Evolutionary conservation across 2,888 invertebrate species (phyloP).

Genomic region (Mesochorus sp.): DNA sequence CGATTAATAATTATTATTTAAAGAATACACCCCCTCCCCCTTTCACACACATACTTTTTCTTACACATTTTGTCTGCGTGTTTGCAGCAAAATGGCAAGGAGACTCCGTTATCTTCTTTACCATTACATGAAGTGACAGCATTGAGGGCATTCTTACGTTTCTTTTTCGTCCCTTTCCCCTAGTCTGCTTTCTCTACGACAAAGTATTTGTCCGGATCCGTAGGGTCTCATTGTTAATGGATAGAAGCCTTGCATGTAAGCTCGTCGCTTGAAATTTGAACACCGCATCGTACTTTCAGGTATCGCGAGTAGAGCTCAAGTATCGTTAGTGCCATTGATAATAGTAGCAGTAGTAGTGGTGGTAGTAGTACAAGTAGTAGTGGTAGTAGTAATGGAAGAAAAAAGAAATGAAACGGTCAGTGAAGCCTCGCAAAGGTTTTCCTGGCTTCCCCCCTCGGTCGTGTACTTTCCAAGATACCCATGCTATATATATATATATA

Average conservation of each 20-base stretch:
- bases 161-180: conserved; percentile 1
- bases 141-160: conserved; percentile 5
- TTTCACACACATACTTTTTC: too few species aligned
- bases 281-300: conserved; percentile 10
- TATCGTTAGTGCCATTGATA: neutral
- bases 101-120: conserved; percentile 47
- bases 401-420: neutral
- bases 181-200: neutral
- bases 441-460: conserved; percentile 40
- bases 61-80: too few species aligned
- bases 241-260: conserved; percentile 38
- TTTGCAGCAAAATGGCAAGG: neutral
- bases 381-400: neutral
- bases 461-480: neutral
- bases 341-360: neutral
- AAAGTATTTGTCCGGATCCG: neutral
- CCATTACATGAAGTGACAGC: conserved; percentile 43
- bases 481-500: neutral
- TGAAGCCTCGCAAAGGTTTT: conserved; percentile 36
- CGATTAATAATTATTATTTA: too few species aligned
- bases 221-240: conserved; percentile 25
- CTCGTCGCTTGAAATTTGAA: conserved; percentile 27
- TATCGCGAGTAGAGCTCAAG: conserved; percentile 15
- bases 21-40: too few species aligned
- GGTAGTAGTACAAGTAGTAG: neutral